Evolutionary conservation across 2,797 vertebrate genomes (phyloP).

Genomic region (Diglossa cyanea): DNA sequence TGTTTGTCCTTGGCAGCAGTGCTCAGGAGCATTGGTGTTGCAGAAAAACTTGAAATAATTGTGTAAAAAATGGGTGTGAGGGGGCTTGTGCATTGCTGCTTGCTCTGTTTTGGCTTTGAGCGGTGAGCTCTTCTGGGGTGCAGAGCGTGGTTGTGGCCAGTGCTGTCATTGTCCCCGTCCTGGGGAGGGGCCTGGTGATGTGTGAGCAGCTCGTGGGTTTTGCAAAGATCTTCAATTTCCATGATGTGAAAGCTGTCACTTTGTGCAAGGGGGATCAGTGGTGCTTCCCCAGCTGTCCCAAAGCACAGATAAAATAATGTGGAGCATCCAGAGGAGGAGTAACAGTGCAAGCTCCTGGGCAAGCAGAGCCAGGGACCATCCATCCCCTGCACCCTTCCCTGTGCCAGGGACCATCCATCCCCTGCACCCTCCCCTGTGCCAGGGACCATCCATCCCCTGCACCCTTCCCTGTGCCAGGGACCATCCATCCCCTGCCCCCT

Average conservation of each 20-base stretch:
- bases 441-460: rapidly evolving
- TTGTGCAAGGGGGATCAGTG: rapidly evolving
- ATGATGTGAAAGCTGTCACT: rapidly evolving
- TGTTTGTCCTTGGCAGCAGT: not conserved
- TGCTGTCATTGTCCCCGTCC: rapidly evolving
- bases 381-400: rapidly evolving
- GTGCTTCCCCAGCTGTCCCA: not conserved
- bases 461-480: not conserved
- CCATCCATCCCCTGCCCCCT: rapidly evolving
- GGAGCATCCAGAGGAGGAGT: not conserved
- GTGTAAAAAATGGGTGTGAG: too few species aligned
- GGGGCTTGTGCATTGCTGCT: not conserved
- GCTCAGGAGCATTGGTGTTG: not conserved
- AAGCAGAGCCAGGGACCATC: rapidly evolving
- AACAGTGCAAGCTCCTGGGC: rapidly evolving
- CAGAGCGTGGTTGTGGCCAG: rapidly evolving
- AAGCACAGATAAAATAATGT: not conserved
- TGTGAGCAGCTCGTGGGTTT: rapidly evolving
- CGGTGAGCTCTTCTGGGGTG: rapidly evolving
- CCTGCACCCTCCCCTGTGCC: not conserved
- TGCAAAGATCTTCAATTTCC: not conserved
- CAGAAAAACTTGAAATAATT: not conserved
- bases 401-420: rapidly evolving
- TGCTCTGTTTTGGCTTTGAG: not conserved
- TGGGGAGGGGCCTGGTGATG: rapidly evolving